Base-by-base conservation (phyloP, 1,140 invertebrate genomes). In the Zaprionus taronus region DNA sequence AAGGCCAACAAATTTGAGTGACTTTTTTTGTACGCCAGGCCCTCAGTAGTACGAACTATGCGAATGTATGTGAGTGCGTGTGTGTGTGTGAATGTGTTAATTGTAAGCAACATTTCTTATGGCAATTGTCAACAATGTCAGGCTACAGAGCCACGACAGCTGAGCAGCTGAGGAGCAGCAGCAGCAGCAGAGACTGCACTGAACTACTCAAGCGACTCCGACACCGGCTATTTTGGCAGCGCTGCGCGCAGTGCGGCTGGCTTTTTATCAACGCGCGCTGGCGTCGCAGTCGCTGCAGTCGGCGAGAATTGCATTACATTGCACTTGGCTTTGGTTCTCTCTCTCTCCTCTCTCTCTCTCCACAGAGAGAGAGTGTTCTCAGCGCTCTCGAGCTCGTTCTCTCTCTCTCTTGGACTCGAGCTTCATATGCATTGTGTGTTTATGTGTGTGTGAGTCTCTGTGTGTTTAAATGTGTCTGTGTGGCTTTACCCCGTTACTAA, bases 251-350 rank as follows among this genome's bases (percentile, higher is more conserved):
- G 75, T 87, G 7, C 72, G 72, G 63, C 79, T 87, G 66, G 72
- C 66, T 84, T 84, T 87, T 87, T 87, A 87, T 87, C 84, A 87
- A 89, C 75, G 84, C 84, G 84, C 84, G 84, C 84, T 89, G 84
- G 77, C 80, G 67, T 76, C 79, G 80, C 71, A 75, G 63, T 80
- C 80, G 69, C 47, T 31, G 64, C 73, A 12, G 24, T 56, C 22
- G 41, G 60, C 38, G 36, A 69, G 72, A 82, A 62, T 79, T 83
- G 76, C 80, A 79, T 79, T 83, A 34, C 66, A 62, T 20, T 56
- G 72, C 67, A 80, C 55, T 80, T 57, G 49, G 26, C 47, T 51
- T 28, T 28, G 17, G 38, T n/a, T n/a, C n/a, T n/a, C n/a, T n/a
- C n/a, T n/a, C n/a, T n/a, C n/a, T n/a, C n/a, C n/a, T n/a, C 53